A percentile compares a stretch with the other conserved stretches of the same genome.
These are phyloP conservation scores for Drosophila helvetica DNA, from an alignment of 2,888 invertebrate species.

Conservation along the genomic window DNA sequence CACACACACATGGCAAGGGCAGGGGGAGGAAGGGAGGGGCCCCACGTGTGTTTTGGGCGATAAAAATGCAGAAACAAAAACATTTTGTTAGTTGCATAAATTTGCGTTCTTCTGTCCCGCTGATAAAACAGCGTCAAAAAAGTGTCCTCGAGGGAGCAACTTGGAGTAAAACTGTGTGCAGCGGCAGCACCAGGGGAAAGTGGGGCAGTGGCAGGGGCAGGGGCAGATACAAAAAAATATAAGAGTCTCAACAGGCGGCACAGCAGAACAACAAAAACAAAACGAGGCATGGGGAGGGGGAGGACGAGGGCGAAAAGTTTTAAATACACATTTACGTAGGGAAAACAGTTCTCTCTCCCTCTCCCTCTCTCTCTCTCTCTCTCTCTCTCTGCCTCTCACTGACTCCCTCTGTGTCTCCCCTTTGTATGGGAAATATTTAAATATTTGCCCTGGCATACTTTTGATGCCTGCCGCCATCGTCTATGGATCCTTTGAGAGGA, in stretches of 20 bases:
- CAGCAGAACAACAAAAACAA: slow-evolving; percentile 9
- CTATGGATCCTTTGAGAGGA: not conserved
- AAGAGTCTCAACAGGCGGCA: slow-evolving; percentile 28
- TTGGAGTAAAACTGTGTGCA: slow-evolving; percentile 56
- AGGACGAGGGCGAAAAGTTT: slow-evolving; percentile 24
- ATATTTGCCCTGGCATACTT: slow-evolving; percentile 37
- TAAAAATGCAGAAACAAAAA: slow-evolving; percentile 60
- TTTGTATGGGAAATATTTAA: slow-evolving; percentile 24
- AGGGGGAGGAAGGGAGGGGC: not conserved
- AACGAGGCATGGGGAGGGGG: not conserved
- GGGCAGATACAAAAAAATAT: slow-evolving; percentile 13
- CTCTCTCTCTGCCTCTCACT: not conserved
- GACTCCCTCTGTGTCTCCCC: not conserved
- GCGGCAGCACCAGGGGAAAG: slow-evolving; percentile 13
- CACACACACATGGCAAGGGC: not conserved
- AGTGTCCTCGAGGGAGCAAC: slow-evolving; percentile 75
- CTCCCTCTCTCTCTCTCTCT: slow-evolving; percentile 2
- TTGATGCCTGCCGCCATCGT: not conserved
- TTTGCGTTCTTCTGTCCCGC: slow-evolving; percentile 51
- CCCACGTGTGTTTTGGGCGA: slow-evolving; percentile 54
- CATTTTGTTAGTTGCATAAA: slow-evolving; percentile 76
- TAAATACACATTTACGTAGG: slow-evolving; percentile 39
- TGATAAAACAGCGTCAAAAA: slow-evolving; percentile 68
- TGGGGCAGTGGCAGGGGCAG: not conserved
- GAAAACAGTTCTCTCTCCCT: slow-evolving; percentile 13